phyloP scores from a whole-genome alignment of 2,888 invertebrate species.

The Muschampia plurimacula region DNA sequence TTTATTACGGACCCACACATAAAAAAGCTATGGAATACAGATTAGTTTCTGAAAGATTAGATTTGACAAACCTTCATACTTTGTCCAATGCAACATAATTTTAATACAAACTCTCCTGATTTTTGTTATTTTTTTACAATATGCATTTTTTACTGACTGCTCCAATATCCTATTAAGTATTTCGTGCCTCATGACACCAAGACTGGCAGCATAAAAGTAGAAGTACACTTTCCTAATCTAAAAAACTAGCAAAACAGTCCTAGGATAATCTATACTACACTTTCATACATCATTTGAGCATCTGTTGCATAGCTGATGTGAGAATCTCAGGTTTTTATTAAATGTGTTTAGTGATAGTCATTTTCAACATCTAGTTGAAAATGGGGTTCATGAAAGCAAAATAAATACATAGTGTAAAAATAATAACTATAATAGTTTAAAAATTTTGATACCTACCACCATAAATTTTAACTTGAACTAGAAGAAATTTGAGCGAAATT shows the following conservation, averaged over 20 bases:
- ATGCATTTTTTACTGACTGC: neutral
- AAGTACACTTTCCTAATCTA: neutral
- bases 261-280: neutral
- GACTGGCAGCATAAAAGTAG: neutral
- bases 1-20: too few relatives aligned
- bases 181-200: neutral
- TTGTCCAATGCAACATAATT: neutral
- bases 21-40: too few relatives aligned
- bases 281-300: neutral
- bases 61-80: neutral
- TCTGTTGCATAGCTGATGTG: neutral
- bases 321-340: conserved; percentile 21
- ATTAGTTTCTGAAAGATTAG: neutral
- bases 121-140: conserved; percentile 5
- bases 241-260: neutral
- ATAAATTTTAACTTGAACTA: conserved; percentile 13
- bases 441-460: conserved; percentile 33
- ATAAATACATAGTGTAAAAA: conserved; percentile 25
- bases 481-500: conserved; percentile 18
- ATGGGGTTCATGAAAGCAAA: conserved; percentile 24
- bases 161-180: conserved; percentile 4
- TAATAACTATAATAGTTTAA: conserved; percentile 18
- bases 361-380: conserved; percentile 19
- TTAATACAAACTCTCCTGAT: neutral
- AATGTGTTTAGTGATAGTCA: neutral